Evolutionary conservation across 2,797 vertebrate genomes (phyloP).

Genomic region (Linurgus olivaceus): DNA sequence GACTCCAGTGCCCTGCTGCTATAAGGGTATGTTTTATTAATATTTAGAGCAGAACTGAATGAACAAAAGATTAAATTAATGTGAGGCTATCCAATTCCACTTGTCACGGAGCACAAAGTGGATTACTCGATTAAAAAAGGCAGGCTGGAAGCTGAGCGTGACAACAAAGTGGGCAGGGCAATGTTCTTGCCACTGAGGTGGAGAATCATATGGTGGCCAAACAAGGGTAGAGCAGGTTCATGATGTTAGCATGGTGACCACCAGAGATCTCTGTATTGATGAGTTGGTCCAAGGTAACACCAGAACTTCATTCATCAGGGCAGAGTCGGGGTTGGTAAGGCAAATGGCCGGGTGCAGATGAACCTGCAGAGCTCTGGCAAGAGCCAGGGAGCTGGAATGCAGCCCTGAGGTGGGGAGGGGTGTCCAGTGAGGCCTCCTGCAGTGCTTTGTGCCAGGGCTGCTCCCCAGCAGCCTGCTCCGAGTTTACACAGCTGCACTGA

Average conservation of each 20-base stretch:
- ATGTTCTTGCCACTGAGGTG: not conserved
- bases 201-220: not conserved
- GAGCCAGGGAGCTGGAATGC: not conserved
- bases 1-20: not conserved
- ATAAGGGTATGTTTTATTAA: not conserved
- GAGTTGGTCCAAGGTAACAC: not conserved
- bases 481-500: not conserved
- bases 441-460: not conserved
- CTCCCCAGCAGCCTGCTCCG: not conserved
- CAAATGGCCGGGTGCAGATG: not conserved
- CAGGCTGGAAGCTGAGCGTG: not conserved
- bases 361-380: not conserved
- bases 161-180: not conserved
- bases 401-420: not conserved
- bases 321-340: not conserved
- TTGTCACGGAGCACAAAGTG: not conserved
- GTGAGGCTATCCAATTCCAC: not conserved
- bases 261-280: not conserved
- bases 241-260: not conserved
- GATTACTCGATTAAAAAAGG: not conserved
- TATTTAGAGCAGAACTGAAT: not conserved
- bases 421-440: not conserved
- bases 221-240: not conserved
- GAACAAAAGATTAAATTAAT: not conserved
- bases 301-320: not conserved